Conservation (phyloP, 2,888 invertebrate species). For the Aproaerema taeniolella region DNA sequence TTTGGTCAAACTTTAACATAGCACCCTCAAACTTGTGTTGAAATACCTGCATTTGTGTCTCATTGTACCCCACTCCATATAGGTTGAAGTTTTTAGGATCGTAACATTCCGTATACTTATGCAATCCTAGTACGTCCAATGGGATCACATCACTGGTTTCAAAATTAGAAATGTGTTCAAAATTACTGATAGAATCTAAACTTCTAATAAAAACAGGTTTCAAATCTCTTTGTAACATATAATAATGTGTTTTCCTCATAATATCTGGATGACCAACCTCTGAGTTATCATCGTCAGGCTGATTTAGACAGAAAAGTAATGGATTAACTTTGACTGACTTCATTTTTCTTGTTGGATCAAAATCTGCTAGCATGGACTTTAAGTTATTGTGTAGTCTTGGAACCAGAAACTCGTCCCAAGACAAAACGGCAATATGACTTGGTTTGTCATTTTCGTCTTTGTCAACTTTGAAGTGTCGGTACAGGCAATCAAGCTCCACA, state of each 20-base stretch:
- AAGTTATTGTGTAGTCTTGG: slow-evolving; percentile 76
- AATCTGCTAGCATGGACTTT: slow-evolving; percentile 70
- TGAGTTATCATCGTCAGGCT: slow-evolving; percentile 60
- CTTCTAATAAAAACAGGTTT: slow-evolving; percentile 52
- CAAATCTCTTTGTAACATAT: slow-evolving; percentile 42
- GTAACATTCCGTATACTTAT: slow-evolving; percentile 69
- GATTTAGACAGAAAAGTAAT: slow-evolving; percentile 63
- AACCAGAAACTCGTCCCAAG: slow-evolving; percentile 82
- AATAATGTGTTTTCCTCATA: slow-evolving; percentile 68
- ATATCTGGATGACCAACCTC: slow-evolving; percentile 60
- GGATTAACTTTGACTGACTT: slow-evolving; percentile 48
- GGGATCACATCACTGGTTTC: slow-evolving; percentile 43
- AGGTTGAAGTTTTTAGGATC: slow-evolving; percentile 51
- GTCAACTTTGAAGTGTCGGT: slow-evolving; percentile 76
- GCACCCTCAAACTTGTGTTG: slow-evolving; percentile 72
- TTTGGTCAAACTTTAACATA: slow-evolving; percentile 68
- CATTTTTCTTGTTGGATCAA: slow-evolving; percentile 59
- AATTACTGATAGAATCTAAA: slow-evolving; percentile 59
- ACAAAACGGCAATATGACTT: slow-evolving; percentile 73
- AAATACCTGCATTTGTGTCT: slow-evolving; percentile 64
- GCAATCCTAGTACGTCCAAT: slow-evolving; percentile 52
- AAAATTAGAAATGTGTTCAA: slow-evolving; percentile 58
- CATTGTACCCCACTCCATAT: slow-evolving; percentile 53
- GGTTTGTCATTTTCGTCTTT: slow-evolving; percentile 65
- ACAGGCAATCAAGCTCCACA: slow-evolving; percentile 81